Evolutionary conservation across 1,140 invertebrate genomes (phyloP).

Genomic region (Hyphantria cunea): DNA sequence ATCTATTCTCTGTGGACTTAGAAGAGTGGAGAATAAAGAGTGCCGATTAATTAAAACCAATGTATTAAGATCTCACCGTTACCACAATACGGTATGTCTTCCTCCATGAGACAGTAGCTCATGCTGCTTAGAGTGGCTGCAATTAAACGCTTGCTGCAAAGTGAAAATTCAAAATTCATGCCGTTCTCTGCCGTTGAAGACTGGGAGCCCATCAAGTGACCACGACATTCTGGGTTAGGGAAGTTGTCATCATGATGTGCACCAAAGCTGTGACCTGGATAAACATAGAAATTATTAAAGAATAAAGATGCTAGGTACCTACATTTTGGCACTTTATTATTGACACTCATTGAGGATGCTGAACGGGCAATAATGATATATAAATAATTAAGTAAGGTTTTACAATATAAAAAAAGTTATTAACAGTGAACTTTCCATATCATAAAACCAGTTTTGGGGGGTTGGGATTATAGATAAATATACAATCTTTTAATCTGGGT

Average conservation of each 20-base stretch:
- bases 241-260: slow-evolving; percentile 71
- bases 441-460: no score
- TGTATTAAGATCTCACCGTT: slow-evolving; percentile 47
- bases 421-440: no score
- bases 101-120: slow-evolving; percentile 64
- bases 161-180: slow-evolving; percentile 60
- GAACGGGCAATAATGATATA: no score
- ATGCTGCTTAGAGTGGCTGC: slow-evolving; percentile 64
- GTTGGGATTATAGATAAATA: no score
- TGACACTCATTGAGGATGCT: no score
- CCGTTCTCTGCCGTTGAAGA: slow-evolving; percentile 42
- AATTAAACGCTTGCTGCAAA: slow-evolving; percentile 67
- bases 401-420: no score
- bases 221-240: slow-evolving; percentile 61
- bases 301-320: background rate
- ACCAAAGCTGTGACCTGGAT: slow-evolving; percentile 69
- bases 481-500: no score
- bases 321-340: no score
- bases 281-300: background rate
- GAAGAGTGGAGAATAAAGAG: no score
- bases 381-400: no score
- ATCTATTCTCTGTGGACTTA: no score
- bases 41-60: no score
- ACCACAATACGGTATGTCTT: slow-evolving; percentile 62
- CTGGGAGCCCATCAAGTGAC: slow-evolving; percentile 68